Evolutionary conservation across 2,797 vertebrate genomes (phyloP).

Genomic region (Cyclopterus lumpus): DNA sequence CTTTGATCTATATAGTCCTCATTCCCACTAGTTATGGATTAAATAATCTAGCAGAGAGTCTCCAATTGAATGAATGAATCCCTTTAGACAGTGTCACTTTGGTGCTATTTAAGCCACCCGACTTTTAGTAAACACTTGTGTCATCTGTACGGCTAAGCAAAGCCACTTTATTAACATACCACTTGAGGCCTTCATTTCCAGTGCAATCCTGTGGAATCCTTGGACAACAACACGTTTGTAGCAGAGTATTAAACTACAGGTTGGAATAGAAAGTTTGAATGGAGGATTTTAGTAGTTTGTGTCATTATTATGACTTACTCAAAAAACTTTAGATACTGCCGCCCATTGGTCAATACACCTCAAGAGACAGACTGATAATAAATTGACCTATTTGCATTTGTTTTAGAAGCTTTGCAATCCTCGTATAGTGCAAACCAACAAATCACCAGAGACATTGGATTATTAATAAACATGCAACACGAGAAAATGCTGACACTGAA

Average conservation of each 20-base stretch:
- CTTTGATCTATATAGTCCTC: constrained; percentile 45
- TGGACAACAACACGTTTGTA: constrained; percentile 58
- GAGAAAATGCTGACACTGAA: constrained; percentile 29
- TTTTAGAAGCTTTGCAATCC: constrained; percentile 63
- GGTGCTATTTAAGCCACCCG: constrained; percentile 73
- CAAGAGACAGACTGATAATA: constrained; percentile 28
- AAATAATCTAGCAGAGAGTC: constrained; percentile 60
- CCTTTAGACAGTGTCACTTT: constrained; percentile 65
- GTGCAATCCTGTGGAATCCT: constrained; percentile 66
- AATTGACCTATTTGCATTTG: constrained; percentile 39
- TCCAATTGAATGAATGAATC: constrained; percentile 62
- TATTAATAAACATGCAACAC: constrained; percentile 32
- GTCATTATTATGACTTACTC: constrained; percentile 40
- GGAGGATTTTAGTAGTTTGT: constrained; percentile 39
- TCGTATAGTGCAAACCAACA: constrained; percentile 39
- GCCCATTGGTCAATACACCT: constrained; percentile 55
- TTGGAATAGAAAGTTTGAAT: constrained; percentile 21
- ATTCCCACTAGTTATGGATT: constrained; percentile 66
- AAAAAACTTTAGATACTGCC: constrained; percentile 65
- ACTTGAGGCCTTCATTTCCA: constrained; percentile 83
- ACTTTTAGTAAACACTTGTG: constrained; percentile 56
- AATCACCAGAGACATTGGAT: constrained; percentile 35
- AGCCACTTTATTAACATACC: constrained; percentile 69
- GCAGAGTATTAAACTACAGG: constrained; percentile 42
- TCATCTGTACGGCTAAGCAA: constrained; percentile 53